Conservation (phyloP, 2,797 vertebrate genomes). For the Hypotaenidia philippensis region DNA sequence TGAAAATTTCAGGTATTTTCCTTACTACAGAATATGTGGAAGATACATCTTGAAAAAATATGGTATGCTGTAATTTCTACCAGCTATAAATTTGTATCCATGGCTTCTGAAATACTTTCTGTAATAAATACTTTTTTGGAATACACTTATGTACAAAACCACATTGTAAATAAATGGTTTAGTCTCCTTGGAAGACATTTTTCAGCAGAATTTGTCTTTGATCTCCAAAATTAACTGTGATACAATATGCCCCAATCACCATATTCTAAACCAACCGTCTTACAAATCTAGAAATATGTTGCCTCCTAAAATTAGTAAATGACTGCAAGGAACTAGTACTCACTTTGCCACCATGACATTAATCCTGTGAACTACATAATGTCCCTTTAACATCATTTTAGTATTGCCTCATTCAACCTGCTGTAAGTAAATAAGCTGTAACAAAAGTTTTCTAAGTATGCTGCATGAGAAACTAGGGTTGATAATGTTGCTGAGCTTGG, state of each 20-base stretch:
- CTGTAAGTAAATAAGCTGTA: slow-evolving; percentile 23
- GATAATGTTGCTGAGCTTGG: slow-evolving; percentile 55
- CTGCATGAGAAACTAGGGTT: neutral
- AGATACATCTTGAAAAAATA: neutral
- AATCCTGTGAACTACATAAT: slow-evolving; percentile 1
- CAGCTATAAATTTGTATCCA: neutral
- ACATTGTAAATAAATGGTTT: neutral
- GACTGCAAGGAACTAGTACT: neutral
- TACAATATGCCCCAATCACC: neutral
- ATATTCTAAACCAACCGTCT: neutral
- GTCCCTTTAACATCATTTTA: slow-evolving; percentile 11
- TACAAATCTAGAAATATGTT: neutral
- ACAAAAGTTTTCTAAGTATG: neutral
- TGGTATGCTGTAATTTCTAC: neutral
- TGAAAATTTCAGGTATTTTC: neutral
- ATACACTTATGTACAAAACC: neutral
- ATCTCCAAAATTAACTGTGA: neutral
- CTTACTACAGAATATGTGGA: neutral
- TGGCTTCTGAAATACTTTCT: neutral
- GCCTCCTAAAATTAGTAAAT: neutral
- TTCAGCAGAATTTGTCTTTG: neutral
- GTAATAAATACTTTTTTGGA: neutral
- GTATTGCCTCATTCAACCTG: neutral
- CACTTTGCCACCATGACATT: neutral
- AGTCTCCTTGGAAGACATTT: neutral